Evolutionary conservation across 1,140 invertebrate species (phyloP), one percentile per base, ranked within the genome.

Genomic region (Musca domestica): DNA sequence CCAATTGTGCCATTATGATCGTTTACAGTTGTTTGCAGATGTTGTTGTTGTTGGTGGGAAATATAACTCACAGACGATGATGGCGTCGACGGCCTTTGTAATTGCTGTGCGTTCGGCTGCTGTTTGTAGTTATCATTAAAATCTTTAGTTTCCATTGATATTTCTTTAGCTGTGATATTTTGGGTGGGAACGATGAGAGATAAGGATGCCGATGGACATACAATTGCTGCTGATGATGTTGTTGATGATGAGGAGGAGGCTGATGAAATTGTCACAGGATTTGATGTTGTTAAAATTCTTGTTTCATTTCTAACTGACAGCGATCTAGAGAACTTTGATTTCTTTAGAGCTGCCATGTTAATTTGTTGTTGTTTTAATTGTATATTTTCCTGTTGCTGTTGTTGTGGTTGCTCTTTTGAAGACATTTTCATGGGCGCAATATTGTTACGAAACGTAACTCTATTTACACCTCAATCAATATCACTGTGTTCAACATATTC

Each of bases 401-500:
- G 22, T 34, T 61, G 56, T 61, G 12, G 22, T 34, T 61, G 56
- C 34, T 41, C 5, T 41, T 41, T 41, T n/a, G 4, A 58, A 56
- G 2, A 41, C 19, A 12, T 25, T 9, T 47, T 64, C 41, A 41
- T 19, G 1, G 5, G 5, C n/a, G n/a, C n/a, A n/a, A n/a, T 64
- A 17, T 46, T 58, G 66, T 64, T 67, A 56, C 58, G 47, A 19
- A 56, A 64, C 58, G 69, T 67, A 64, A 64, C 66, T 46, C 47
- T 64, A n/a, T 65, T n/a, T 66, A 68, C 69, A 72, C 64, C 77
- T 80, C 77, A 80, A 80, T 80, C 77, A 65, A 80, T 80, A 64
- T 80, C 77, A 66, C 75, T 76, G 27, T 80, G 66, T 19, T 69
- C 68, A 22, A 69, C 52, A 54, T 51, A 77, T n/a, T 75, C 71